Evolutionary conservation across 2,888 invertebrate species (phyloP), one percentile per base, ranked within the genome.

Genomic region (Craniophora ligustri): DNA sequence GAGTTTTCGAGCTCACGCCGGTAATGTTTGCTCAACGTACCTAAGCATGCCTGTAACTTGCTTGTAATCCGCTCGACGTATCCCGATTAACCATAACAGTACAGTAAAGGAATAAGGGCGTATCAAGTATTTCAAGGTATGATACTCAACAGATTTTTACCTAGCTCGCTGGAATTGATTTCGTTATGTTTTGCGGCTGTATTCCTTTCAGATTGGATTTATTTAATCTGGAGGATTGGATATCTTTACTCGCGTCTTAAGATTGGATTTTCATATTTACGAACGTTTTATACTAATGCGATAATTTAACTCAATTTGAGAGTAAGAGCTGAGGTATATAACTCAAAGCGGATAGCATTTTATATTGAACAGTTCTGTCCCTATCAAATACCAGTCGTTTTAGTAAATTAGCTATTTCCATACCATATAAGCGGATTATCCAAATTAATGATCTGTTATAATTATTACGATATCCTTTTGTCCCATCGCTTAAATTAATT

Each of bases 1-100:
- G 81, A 81, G 81, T 82, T 82, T 81, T 72, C 64, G 67, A 80
- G 79, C 77, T 75, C 71, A 67, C 68, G 66, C 64, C 64, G 67
- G 67, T 75, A 75, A 76, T 76, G 79, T 79, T 76, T 73, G 68
- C 70, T 67, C 67, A 61, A 61, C 65, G 71, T 73, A 73, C 61
- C 71, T 70, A 70, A 67, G 68, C 49, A 54, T 46, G 64, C 67
- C 59, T 67, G 60, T 67, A 69, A 69, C 63, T 65, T 70, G 60
- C 71, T 53, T 70, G 65, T 73, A 62, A 68, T 62, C 64, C 60
- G 46, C 54, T 56, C 59, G 40, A 48, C 40, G 45, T 57, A 55
- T 21, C 11, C 40, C 59, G 54, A 75, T 73, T 76, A 63, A 64
- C 66, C 64, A 66, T 67, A 75, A 73, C 62, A 72, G 54, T 60